phyloP scores from a whole-genome alignment of 2,113 vertebrate genomes.

The Bettongia penicillata region DNA sequence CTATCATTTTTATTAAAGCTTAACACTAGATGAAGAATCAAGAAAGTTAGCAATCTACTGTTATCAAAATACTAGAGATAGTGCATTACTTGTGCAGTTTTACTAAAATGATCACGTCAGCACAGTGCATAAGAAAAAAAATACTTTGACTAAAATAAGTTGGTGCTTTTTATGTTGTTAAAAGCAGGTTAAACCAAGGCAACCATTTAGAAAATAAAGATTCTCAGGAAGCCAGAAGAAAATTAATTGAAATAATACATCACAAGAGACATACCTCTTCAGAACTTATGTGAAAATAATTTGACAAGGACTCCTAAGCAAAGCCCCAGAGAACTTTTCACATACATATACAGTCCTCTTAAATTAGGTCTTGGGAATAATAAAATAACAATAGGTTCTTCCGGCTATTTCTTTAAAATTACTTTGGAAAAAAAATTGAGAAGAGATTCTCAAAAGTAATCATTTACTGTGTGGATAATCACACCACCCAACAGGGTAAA shows the following conservation, averaged over 20 bases:
- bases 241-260: slow-evolving; percentile 50
- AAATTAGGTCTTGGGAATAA: background rate
- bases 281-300: slow-evolving; percentile 40
- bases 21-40: slow-evolving; percentile 52
- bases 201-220: slow-evolving; percentile 66
- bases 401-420: background rate
- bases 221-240: slow-evolving; percentile 60
- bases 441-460: slow-evolving; percentile 42
- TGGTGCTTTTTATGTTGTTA: slow-evolving; percentile 60
- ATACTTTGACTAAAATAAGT: slow-evolving; percentile 65
- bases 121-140: slow-evolving; percentile 43
- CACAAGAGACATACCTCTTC: slow-evolving; percentile 23
- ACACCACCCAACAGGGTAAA: background rate
- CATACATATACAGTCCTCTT: slow-evolving; percentile 1
- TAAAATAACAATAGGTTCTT: background rate
- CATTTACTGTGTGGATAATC: background rate
- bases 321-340: background rate
- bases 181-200: slow-evolving; percentile 67
- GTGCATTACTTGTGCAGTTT: slow-evolving; percentile 61
- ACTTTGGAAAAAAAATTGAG: background rate
- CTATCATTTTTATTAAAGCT: slow-evolving; percentile 44
- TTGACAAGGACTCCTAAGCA: slow-evolving; percentile 23
- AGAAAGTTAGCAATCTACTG: slow-evolving; percentile 45
- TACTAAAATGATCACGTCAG: slow-evolving; percentile 69
- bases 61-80: slow-evolving; percentile 19